A percentile compares a stretch with the other conserved stretches of the same genome.
Conservation (phyloP, 2,888 invertebrate genomes). For the Branchellion lobata region DNA sequence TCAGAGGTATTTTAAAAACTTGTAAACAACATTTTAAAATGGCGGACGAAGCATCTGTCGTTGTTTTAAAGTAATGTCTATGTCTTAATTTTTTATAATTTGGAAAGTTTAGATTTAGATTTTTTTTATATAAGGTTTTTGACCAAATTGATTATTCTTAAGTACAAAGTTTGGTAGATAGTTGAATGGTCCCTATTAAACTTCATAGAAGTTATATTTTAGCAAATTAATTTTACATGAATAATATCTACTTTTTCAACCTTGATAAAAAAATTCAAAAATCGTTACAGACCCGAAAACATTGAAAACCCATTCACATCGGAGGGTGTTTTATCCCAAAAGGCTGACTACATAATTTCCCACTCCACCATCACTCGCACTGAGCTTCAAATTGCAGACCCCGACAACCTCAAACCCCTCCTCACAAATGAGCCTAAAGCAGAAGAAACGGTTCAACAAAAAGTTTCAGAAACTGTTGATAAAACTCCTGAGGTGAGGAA, state of each 20-base stretch:
- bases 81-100: neutral
- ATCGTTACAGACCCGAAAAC: conserved; percentile 83
- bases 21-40: conserved; percentile 23
- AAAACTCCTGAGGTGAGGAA: neutral
- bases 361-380: conserved; percentile 61
- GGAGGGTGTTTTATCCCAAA: conserved; percentile 87
- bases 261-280: too few species aligned
- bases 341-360: conserved; percentile 93
- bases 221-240: too few species aligned
- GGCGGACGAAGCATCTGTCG: conserved; percentile 38
- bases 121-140: too few species aligned
- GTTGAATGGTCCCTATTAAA: too few species aligned
- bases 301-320: conserved; percentile 97
- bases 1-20: neutral
- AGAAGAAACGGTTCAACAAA: neutral
- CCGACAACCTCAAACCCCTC: conserved; percentile 45
- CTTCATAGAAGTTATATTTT: too few species aligned
- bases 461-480: neutral
- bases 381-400: conserved; percentile 57
- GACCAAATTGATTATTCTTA: too few species aligned
- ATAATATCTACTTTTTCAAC: too few species aligned
- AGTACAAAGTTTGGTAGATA: too few species aligned
- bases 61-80: conserved; percentile 35
- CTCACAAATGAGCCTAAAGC: too few species aligned
- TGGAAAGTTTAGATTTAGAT: neutral